These are phyloP conservation scores for Mythimna ferrago DNA, from an alignment of 2,888 invertebrate genomes.

Conservation along the genomic window DNA sequence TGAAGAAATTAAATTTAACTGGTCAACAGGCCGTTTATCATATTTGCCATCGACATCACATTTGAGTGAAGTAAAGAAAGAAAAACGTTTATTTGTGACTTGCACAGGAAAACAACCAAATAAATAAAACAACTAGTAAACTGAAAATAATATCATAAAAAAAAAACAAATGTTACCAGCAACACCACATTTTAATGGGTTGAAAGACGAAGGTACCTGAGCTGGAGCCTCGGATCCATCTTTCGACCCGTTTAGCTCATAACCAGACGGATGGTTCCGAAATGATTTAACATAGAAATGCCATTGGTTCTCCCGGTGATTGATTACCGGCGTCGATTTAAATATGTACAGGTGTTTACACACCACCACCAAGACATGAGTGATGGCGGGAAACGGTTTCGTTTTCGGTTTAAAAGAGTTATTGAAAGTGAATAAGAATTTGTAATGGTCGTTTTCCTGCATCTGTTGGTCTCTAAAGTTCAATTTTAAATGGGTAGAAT, in stretches of 20 bases:
- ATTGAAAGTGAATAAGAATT: not conserved
- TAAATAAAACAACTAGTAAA: too few relatives aligned
- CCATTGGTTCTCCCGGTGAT: conserved; percentile 51
- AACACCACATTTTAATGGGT: conserved; percentile 11
- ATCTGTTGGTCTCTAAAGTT: too few relatives aligned
- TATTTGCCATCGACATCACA: too few relatives aligned
- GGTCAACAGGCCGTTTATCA: too few relatives aligned
- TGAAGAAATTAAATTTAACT: too few relatives aligned
- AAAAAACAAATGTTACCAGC: not conserved
- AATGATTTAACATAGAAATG: conserved; percentile 58
- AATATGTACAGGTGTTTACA: conserved; percentile 36
- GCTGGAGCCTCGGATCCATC: conserved; percentile 18
- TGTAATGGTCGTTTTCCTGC: not conserved
- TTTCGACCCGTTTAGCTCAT: conserved; percentile 34
- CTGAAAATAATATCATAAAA: not conserved
- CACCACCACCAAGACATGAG: not conserved
- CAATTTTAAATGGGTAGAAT: too few relatives aligned
- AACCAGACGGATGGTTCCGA: conserved; percentile 42
- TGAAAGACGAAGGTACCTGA: conserved; percentile 1
- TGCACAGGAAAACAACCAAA: too few relatives aligned
- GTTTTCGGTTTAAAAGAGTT: not conserved
- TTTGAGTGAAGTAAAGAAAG: too few relatives aligned
- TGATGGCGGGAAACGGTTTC: not conserved
- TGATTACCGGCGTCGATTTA: conserved; percentile 50
- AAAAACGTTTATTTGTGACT: too few relatives aligned